Conservation (phyloP, 2,888 invertebrate species). For the Chouioia cunea region DNA sequence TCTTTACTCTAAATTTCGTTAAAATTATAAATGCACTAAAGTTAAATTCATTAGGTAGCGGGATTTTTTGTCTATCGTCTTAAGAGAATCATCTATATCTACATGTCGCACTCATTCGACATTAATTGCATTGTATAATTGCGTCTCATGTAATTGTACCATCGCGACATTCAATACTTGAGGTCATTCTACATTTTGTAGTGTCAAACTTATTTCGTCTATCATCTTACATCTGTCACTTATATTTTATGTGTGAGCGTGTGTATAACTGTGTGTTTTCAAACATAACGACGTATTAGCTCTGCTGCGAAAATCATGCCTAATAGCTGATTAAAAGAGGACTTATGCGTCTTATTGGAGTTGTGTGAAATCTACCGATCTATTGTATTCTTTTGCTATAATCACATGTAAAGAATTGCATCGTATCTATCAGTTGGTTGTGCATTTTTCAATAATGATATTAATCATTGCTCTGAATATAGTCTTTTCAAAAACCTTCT, state of each 20-base stretch:
- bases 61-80: no score
- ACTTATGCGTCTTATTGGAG: slow-evolving; percentile 35
- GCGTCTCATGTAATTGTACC: slow-evolving; percentile 23
- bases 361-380: slow-evolving; percentile 4
- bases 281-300: slow-evolving; percentile 5
- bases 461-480: slow-evolving; percentile 40
- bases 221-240: slow-evolving; percentile 8
- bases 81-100: neutral
- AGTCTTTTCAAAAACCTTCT: slow-evolving; percentile 51
- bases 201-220: slow-evolving; percentile 15
- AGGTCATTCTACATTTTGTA: slow-evolving; percentile 22
- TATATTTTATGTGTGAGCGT: slow-evolving; percentile 10
- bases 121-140: slow-evolving; percentile 34
- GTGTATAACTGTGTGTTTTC: slow-evolving; percentile 3
- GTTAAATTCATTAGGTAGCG: no score
- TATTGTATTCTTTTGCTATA: slow-evolving; percentile 13
- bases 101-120: slow-evolving; percentile 11
- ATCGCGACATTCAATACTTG: slow-evolving; percentile 14
- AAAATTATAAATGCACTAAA: no score
- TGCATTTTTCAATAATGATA: slow-evolving; percentile 25
- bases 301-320: slow-evolving; percentile 29
- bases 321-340: slow-evolving; percentile 30
- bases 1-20: no score
- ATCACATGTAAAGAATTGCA: slow-evolving; percentile 31
- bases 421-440: slow-evolving; percentile 43